Percentiles rank a stretch among this genome's conserved stretches.
Conservation (phyloP, 2,888 invertebrate genomes). For the Limenitis camilla region DNA sequence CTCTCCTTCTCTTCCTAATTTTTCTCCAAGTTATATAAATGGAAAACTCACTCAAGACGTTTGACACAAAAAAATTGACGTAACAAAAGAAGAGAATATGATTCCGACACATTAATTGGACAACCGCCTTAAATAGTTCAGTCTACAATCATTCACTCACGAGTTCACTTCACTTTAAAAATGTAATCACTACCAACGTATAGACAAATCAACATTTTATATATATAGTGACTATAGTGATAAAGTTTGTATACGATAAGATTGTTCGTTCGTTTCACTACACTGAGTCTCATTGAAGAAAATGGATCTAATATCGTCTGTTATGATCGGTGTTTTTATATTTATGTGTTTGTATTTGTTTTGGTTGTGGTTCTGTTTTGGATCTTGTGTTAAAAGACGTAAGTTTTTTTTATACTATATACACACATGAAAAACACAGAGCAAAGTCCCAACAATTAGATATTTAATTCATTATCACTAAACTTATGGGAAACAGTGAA, state of each 20-base stretch:
- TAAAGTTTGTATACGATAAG: not conserved
- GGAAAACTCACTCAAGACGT: too few relatives aligned
- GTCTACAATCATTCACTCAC: constrained; percentile 3
- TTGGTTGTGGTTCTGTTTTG: constrained; percentile 67
- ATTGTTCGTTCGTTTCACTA: not conserved
- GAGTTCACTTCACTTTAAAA: not conserved
- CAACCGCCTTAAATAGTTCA: not conserved
- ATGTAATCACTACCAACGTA: not conserved
- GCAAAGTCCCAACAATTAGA: too few relatives aligned
- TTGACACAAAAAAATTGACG: too few relatives aligned
- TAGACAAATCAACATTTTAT: too few relatives aligned
- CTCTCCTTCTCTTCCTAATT: too few relatives aligned
- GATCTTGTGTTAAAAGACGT: constrained; percentile 44
- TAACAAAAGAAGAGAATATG: not conserved
- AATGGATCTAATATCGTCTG: constrained; percentile 42
- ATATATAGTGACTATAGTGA: too few relatives aligned
- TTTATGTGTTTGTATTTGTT: constrained; percentile 53
- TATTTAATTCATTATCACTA: too few relatives aligned
- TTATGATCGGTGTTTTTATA: constrained; percentile 38
- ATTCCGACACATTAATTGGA: constrained; percentile 5
- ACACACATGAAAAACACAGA: too few relatives aligned
- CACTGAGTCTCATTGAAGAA: constrained; percentile 18
- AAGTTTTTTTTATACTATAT: constrained; percentile 32
- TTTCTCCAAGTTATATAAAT: too few relatives aligned
- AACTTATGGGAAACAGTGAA: too few relatives aligned